Conservation (phyloP, 2,888 invertebrate genomes). For the Caenorhabditis sulstoni region DNA sequence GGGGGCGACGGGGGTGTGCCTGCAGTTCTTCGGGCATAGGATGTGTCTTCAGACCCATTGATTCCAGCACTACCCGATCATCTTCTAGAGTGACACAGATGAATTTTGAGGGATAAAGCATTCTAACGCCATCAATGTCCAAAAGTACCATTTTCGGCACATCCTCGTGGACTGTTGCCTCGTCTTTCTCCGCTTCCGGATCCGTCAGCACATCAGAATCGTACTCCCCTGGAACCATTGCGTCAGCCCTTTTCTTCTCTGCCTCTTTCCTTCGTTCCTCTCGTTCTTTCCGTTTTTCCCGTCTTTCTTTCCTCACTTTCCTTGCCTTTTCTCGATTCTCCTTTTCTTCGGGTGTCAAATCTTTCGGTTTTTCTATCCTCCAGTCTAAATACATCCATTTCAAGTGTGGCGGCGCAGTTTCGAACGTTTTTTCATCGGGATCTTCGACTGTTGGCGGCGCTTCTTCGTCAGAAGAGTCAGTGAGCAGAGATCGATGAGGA, state of each 20-base stretch:
- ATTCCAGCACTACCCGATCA: conserved; percentile 61
- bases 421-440: conserved; percentile 6
- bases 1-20: conserved; percentile 35
- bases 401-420: conserved; percentile 7
- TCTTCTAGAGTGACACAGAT: conserved; percentile 93
- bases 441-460: background rate
- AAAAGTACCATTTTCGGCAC: conserved; percentile 75
- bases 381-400: conserved; percentile 40
- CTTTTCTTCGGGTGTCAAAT: conserved; percentile 23
- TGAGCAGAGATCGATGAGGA: conserved; percentile 19
- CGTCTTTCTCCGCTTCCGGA: conserved; percentile 13
- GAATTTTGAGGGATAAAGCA: conserved; percentile 96
- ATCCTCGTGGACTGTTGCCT: conserved; percentile 14
- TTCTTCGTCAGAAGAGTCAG: conserved; percentile 41
- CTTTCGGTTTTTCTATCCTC: conserved; percentile 33
- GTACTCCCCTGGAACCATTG: conserved; percentile 31
- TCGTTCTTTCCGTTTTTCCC: conserved; percentile 22
- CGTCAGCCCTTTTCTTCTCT: conserved; percentile 13
- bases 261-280: conserved; percentile 23
- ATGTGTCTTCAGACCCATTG: conserved; percentile 23
- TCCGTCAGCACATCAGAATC: conserved; percentile 48
- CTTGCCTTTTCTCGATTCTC: conserved; percentile 24
- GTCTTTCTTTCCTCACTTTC: conserved; percentile 25
- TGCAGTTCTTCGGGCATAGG: conserved; percentile 72
- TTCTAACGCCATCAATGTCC: conserved; percentile 89